A percentile compares a stretch with the other conserved stretches of the same genome.
Conservation (phyloP, 1,140 invertebrate genomes). For the Pissodes strobi region DNA sequence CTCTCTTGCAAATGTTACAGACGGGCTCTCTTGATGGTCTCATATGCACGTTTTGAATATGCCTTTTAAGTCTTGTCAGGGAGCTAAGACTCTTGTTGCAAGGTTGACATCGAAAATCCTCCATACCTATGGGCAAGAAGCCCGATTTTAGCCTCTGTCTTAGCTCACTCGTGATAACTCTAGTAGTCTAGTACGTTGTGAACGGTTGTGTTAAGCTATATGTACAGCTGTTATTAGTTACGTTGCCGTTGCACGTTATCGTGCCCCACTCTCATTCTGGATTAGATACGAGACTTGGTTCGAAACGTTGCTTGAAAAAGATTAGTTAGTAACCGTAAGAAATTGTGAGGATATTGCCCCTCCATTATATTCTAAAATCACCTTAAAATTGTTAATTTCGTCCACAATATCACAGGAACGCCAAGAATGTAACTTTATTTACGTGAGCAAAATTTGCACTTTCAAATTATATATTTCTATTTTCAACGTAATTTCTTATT, state of each 20-base stretch:
- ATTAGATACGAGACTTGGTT: background rate
- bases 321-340: constrained; percentile 4
- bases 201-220: constrained; percentile 39
- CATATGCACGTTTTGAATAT: constrained; percentile 87
- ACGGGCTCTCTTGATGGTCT: constrained; percentile 81
- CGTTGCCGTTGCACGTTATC: background rate
- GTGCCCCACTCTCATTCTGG: background rate
- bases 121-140: constrained; percentile 59
- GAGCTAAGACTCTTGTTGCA: constrained; percentile 87
- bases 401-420: too few relatives aligned
- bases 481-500: too few relatives aligned
- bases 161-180: constrained; percentile 26
- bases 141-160: constrained; percentile 34
- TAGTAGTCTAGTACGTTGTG: constrained; percentile 46
- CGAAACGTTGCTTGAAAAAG: background rate
- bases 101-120: constrained; percentile 83
- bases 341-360: too few relatives aligned
- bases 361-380: too few relatives aligned
- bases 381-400: too few relatives aligned
- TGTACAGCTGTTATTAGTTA: constrained; percentile 40
- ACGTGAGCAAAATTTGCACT: too few relatives aligned
- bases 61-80: constrained; percentile 79
- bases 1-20: constrained; percentile 86
- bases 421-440: too few relatives aligned
- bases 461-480: too few relatives aligned